phyloP scores from a whole-genome alignment of 2,888 invertebrate genomes.

The Polydesmus complanatus region DNA sequence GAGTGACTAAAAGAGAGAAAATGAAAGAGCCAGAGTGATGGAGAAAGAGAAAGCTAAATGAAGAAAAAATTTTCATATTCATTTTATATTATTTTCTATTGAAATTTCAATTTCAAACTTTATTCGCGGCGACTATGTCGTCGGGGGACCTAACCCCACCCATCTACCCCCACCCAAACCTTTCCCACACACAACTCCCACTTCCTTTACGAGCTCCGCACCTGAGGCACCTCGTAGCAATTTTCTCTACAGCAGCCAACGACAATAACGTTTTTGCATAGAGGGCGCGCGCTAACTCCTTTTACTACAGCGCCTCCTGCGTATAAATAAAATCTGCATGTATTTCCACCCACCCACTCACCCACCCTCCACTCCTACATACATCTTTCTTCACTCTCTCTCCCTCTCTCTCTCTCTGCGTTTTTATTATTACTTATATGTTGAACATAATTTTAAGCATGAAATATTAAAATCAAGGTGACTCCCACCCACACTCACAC shows the following conservation, averaged over 20 bases:
- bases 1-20: too few species aligned
- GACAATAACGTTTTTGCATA: neutral
- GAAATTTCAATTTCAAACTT: neutral
- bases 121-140: too few species aligned
- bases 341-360: too few species aligned
- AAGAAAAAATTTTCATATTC: neutral
- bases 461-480: neutral
- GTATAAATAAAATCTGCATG: neutral
- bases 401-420: neutral
- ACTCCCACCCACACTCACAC: neutral
- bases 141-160: too few species aligned
- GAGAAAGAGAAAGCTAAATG: too few species aligned
- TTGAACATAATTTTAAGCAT: neutral
- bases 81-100: neutral
- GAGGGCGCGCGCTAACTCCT: neutral
- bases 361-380: too few species aligned
- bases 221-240: neutral
- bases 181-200: neutral
- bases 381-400: neutral
- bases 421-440: neutral
- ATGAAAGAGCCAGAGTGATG: too few species aligned
- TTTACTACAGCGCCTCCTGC: neutral
- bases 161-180: too few species aligned
- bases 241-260: neutral
- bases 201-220: neutral